Evolutionary conservation across 1,140 invertebrate species (phyloP).

Genomic region (Bradysia coprophila): DNA sequence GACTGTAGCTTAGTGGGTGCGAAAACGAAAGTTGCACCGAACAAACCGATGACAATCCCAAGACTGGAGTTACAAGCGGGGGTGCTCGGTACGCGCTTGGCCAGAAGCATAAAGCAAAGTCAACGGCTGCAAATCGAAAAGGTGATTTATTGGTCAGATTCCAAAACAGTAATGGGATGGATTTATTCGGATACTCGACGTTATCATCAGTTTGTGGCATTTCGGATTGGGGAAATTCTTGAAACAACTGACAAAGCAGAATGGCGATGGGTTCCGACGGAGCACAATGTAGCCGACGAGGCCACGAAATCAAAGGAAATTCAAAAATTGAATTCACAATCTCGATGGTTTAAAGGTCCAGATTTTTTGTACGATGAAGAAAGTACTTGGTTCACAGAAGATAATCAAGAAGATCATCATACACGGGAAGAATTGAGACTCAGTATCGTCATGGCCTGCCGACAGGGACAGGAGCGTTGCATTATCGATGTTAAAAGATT

Average conservation of each 20-base stretch:
- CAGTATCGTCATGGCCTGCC: too few relatives aligned
- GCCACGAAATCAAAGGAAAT: too few relatives aligned
- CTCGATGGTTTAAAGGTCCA: too few relatives aligned
- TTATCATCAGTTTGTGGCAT: constrained; percentile 6
- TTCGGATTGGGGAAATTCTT: constrained; percentile 7
- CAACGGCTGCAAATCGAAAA: background rate
- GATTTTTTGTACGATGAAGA: too few relatives aligned
- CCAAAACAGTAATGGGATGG: constrained; percentile 10
- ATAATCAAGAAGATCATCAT: too few relatives aligned
- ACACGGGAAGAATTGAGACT: too few relatives aligned
- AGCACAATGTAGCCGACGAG: constrained; percentile 14
- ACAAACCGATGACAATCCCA: constrained; percentile 17
- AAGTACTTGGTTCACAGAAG: too few relatives aligned
- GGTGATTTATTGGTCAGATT: constrained; percentile 7
- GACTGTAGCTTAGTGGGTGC: constrained; percentile 12
- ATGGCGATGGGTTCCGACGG: constrained; percentile 11
- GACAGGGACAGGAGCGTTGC: too few relatives aligned
- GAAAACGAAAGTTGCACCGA: constrained; percentile 22
- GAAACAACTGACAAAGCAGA: background rate
- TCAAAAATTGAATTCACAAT: too few relatives aligned
- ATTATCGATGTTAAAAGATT: too few relatives aligned
- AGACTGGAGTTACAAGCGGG: constrained; percentile 19
- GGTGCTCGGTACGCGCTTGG: constrained; percentile 9
- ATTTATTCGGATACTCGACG: constrained; percentile 2
- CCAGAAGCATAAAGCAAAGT: constrained; percentile 5